Conservation (phyloP, 2,888 invertebrate species). For the Orchesellides sinensis region DNA sequence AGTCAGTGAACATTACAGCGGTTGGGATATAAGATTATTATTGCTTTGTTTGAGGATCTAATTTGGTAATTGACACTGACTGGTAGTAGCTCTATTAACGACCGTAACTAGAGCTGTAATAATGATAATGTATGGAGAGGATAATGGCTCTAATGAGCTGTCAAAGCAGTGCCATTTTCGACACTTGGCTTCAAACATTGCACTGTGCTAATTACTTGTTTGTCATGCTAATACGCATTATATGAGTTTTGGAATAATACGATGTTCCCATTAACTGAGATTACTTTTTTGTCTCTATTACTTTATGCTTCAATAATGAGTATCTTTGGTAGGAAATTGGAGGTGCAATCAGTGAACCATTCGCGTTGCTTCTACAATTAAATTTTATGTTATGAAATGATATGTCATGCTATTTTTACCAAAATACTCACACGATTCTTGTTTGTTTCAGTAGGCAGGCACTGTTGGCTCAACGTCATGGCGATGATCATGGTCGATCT, state of each 20-base stretch:
- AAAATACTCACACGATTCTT: conserved; percentile 8
- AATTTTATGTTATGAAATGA: background rate
- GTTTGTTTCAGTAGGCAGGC: conserved; percentile 84
- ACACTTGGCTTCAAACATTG: conserved; percentile 30
- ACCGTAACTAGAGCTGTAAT: background rate
- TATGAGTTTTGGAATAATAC: too few species aligned
- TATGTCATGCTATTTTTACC: background rate
- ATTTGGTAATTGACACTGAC: conserved; percentile 46
- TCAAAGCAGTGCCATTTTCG: conserved; percentile 30
- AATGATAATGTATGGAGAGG: background rate
- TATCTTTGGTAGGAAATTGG: background rate
- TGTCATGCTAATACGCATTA: background rate
- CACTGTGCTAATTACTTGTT: conserved; percentile 21
- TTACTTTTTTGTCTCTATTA: background rate
- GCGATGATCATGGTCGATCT: conserved; percentile 75
- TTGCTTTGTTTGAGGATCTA: conserved; percentile 18
- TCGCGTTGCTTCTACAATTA: background rate
- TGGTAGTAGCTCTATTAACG: conserved; percentile 7
- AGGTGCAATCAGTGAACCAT: background rate
- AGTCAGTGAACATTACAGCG: conserved; percentile 19
- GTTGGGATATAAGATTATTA: background rate
- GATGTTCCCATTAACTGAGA: background rate
- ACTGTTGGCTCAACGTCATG: conserved; percentile 78
- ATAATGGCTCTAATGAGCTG: conserved; percentile 29
- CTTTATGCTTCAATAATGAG: background rate